Conservation (phyloP, 2,113 vertebrate genomes). For the Prionailurus bengalensis region DNA sequence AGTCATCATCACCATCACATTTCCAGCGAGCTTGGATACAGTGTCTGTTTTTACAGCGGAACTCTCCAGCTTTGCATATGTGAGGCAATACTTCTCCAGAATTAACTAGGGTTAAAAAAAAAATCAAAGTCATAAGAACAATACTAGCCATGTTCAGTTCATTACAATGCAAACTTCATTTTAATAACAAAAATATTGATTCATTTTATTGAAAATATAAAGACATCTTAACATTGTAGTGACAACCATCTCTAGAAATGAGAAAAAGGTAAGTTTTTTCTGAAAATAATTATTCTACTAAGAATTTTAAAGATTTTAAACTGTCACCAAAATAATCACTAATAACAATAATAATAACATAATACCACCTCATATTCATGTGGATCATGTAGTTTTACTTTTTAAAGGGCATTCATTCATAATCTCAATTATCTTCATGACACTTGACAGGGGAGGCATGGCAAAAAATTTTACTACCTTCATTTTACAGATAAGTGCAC, state of each 20-base stretch:
- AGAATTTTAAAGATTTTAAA: not conserved
- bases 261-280: not conserved
- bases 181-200: not conserved
- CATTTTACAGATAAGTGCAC: not conserved
- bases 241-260: not conserved
- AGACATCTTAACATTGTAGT: not conserved
- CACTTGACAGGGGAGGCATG: not conserved
- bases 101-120: conserved; percentile 85
- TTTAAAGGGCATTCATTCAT: conserved; percentile 14
- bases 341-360: not conserved
- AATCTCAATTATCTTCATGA: not conserved
- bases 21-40: conserved; percentile 95
- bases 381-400: not conserved
- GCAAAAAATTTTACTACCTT: not conserved
- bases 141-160: not conserved
- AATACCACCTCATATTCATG: not conserved
- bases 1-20: conserved; percentile 98
- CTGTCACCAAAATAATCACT: not conserved
- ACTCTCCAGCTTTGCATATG: conserved; percentile 93
- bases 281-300: not conserved
- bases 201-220: not conserved
- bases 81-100: conserved; percentile 86
- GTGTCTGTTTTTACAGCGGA: conserved; percentile 94
- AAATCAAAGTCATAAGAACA: not conserved
- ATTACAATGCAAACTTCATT: not conserved